phyloP scores from a whole-genome alignment of 1,140 invertebrate species.

The Subanguina moxae region DNA sequence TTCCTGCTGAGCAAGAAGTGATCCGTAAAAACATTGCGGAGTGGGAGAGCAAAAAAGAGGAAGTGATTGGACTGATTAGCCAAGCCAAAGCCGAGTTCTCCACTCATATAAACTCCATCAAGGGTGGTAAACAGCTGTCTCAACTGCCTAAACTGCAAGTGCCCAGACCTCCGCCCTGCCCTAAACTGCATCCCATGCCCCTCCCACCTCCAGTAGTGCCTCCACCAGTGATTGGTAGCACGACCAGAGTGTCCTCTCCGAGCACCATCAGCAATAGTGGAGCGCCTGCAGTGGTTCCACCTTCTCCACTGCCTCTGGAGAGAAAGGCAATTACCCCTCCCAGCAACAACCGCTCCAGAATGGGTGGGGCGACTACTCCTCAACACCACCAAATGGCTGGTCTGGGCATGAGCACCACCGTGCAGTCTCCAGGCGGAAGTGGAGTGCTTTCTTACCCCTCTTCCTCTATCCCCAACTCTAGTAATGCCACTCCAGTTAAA shows the following conservation, averaged over 20 bases:
- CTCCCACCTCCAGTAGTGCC: conserved; percentile 14
- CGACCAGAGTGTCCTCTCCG: not conserved
- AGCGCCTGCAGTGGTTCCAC: conserved; percentile 21
- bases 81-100: conserved; percentile 35
- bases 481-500: conserved; percentile 30
- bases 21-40: conserved; percentile 41
- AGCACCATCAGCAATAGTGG: not conserved
- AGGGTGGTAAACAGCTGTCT: conserved; percentile 38
- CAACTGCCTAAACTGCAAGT: conserved; percentile 43
- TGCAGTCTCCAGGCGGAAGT: not conserved
- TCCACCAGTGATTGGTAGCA: not conserved
- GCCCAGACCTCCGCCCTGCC: conserved; percentile 40
- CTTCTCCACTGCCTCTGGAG: conserved; percentile 30
- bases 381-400: conserved; percentile 19
- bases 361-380: conserved; percentile 20
- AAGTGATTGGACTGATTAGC: conserved; percentile 29
- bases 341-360: conserved; percentile 11
- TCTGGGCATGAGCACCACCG: conserved; percentile 11
- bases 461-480: conserved; percentile 19
- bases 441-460: not conserved
- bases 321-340: conserved; percentile 36
- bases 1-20: conserved; percentile 16
- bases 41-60: conserved; percentile 37
- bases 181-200: conserved; percentile 31
- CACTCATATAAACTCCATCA: conserved; percentile 40